Conservation (phyloP, 2,888 invertebrate genomes). For the Rhogogaster chlorosoma region DNA sequence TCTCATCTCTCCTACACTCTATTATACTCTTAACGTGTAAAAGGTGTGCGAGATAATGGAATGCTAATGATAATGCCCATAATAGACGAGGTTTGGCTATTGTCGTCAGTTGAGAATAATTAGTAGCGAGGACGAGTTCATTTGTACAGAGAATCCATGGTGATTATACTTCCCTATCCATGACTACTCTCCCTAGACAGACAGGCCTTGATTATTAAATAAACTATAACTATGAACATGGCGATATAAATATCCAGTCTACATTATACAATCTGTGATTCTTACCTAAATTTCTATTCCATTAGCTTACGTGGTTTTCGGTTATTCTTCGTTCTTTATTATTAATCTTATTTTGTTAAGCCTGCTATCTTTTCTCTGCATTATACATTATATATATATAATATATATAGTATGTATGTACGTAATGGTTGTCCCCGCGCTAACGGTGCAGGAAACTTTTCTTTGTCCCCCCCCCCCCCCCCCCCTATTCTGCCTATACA, state of each 20-base stretch:
- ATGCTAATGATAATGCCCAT: neutral
- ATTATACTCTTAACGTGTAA: neutral
- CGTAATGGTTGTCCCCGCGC: neutral
- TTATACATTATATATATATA: neutral
- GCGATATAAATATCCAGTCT: neutral
- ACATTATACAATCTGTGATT: no score
- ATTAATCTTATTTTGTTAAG: neutral
- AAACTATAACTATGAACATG: neutral
- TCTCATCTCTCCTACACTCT: neutral
- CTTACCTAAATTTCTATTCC: no score
- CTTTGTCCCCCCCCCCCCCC: neutral
- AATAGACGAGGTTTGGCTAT: neutral
- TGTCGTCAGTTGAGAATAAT: conserved; percentile 13
- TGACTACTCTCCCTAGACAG: neutral
- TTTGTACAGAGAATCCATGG: neutral
- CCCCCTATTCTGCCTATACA: neutral
- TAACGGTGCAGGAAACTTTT: neutral
- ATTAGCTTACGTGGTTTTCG: no score
- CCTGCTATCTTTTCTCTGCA: neutral
- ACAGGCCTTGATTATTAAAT: neutral
- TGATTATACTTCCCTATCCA: neutral
- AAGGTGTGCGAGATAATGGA: conserved; percentile 1
- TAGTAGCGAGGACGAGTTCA: conserved; percentile 12
- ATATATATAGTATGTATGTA: no score
- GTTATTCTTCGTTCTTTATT: no score